Percentiles rank a stretch among this genome's conserved stretches.
phyloP scores from a whole-genome alignment of 2,888 invertebrate genomes.

The Drosophila diplacantha region DNA sequence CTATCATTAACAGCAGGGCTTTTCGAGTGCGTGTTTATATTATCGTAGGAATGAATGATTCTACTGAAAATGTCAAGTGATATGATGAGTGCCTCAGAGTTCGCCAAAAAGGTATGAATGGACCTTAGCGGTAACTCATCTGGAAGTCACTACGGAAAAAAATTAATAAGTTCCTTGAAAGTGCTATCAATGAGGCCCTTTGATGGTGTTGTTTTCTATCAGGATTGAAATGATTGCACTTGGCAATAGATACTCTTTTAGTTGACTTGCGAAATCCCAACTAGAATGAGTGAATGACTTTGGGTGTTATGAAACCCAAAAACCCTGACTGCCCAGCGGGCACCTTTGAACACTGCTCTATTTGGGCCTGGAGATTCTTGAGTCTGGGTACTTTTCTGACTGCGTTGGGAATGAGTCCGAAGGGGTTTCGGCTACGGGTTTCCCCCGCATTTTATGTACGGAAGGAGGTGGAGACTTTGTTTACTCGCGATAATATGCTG shows the following conservation, averaged over 20 bases:
- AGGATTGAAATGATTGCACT: not conserved
- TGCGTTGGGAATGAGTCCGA: not conserved
- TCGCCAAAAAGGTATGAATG: slow-evolving; percentile 6
- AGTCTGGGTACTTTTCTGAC: not conserved
- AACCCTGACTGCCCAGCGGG: not conserved
- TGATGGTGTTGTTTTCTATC: not conserved
- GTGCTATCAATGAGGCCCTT: not conserved
- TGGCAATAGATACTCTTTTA: not conserved
- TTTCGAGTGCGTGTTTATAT: slow-evolving; percentile 12
- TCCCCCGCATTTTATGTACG: not conserved
- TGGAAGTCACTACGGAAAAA: not conserved
- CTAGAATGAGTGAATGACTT: not conserved
- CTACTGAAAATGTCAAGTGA: slow-evolving; percentile 2
- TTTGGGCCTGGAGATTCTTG: not conserved
- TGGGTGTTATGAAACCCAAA: slow-evolving; percentile 3
- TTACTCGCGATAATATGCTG: slow-evolving; percentile 19
- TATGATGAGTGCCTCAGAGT: slow-evolving; percentile 1
- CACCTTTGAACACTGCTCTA: slow-evolving; percentile 2
- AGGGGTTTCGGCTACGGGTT: not conserved
- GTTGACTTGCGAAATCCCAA: not conserved
- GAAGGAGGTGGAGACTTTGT: not conserved
- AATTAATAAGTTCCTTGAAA: not conserved
- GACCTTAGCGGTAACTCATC: slow-evolving; percentile 7
- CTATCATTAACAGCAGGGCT: not conserved
- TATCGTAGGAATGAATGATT: slow-evolving; percentile 19